Evolutionary conservation across 1,140 invertebrate genomes (phyloP).

Genomic region (Sinonovacula constricta): DNA sequence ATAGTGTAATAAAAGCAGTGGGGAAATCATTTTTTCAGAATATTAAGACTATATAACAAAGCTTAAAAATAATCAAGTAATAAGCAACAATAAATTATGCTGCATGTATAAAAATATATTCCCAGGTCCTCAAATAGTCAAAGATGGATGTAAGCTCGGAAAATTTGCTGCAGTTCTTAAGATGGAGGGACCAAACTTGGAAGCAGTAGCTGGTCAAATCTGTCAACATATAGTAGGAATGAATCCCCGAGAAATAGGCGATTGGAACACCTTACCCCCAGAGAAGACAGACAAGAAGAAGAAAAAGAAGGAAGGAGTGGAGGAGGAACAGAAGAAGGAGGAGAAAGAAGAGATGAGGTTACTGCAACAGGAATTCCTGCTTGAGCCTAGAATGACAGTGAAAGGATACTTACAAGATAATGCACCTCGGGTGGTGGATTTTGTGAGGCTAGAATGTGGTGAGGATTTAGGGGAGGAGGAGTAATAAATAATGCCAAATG

Average conservation of each 20-base stretch:
- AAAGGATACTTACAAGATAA: constrained; percentile 86
- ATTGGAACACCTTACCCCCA: constrained; percentile 79
- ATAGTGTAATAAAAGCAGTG: no score
- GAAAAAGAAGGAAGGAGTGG: constrained; percentile 80
- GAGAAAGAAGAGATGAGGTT: constrained; percentile 80
- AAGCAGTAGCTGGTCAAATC: constrained; percentile 84
- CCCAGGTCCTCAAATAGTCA: constrained; percentile 54
- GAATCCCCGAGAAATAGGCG: constrained; percentile 89
- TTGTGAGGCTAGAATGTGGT: constrained; percentile 91
- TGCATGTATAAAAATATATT: no score
- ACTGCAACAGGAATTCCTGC: constrained; percentile 92
- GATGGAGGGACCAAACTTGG: constrained; percentile 57
- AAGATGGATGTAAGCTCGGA: constrained; percentile 80
- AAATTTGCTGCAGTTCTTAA: constrained; percentile 91
- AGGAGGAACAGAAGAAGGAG: constrained; percentile 83
- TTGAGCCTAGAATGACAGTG: constrained; percentile 87
- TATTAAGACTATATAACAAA: no score
- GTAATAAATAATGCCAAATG: no score
- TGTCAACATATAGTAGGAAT: constrained; percentile 96
- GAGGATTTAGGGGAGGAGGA: constrained; percentile 66
- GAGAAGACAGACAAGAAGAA: constrained; percentile 53
- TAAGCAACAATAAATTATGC: no score
- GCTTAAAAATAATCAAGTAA: no score
- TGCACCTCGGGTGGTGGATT: constrained; percentile 87
- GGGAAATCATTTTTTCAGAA: no score